Evolutionary conservation across 2,113 vertebrate species (phyloP).

Genomic region (Leucopsar rothschildi): DNA sequence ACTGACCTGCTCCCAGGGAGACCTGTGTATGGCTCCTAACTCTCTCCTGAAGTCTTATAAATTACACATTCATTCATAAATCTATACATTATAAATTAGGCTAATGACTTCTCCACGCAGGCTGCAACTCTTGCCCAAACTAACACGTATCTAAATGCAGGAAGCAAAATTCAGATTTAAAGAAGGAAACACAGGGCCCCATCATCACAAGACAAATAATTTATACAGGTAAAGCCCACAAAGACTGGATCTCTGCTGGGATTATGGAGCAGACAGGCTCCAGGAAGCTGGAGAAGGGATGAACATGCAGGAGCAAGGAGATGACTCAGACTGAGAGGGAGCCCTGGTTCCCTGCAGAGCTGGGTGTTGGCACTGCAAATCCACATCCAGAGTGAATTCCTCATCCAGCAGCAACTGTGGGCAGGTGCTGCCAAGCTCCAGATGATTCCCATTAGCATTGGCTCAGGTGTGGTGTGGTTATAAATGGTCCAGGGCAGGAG

Average conservation of each 20-base stretch:
- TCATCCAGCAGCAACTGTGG: neutral
- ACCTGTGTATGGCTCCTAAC: neutral
- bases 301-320: neutral
- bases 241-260: neutral
- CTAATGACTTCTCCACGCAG: neutral
- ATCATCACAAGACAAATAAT: neutral
- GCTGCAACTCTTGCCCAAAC: neutral
- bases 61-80: neutral
- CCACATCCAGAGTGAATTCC: neutral
- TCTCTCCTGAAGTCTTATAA: neutral
- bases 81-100: neutral
- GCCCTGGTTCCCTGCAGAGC: neutral
- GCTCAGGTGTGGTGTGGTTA: neutral
- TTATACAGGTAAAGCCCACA: neutral
- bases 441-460: neutral
- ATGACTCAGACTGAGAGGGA: neutral
- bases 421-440: conserved; percentile 8
- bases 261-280: neutral
- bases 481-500: neutral
- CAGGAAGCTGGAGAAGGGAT: neutral
- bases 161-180: neutral
- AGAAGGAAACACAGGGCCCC: neutral
- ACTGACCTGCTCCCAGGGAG: neutral
- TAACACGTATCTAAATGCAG: neutral
- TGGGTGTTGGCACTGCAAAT: neutral